Percentiles rank a stretch among this genome's conserved stretches.
Conservation (phyloP, 2,888 invertebrate genomes). For the Oxystoma pomonae region DNA sequence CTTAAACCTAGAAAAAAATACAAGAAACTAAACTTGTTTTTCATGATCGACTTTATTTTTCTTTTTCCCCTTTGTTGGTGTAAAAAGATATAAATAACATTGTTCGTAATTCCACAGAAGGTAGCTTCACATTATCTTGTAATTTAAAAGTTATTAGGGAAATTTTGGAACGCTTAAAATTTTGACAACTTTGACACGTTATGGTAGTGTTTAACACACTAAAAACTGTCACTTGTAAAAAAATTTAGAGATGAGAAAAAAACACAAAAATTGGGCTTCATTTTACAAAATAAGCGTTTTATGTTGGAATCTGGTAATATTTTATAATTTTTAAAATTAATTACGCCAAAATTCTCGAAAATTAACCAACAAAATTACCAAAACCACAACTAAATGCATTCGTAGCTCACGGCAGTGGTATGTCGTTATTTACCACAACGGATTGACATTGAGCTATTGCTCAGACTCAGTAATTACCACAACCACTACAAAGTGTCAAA, state of each 20-base stretch:
- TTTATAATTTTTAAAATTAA: neutral
- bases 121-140: no score
- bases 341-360: no score
- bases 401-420: neutral
- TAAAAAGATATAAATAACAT: no score
- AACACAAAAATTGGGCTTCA: neutral
- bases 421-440: neutral
- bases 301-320: neutral
- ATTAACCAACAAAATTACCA: neutral
- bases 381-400: neutral
- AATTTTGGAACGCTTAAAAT: neutral
- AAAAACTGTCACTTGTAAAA: no score
- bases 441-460: neutral
- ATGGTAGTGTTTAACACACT: neutral
- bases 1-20: no score
- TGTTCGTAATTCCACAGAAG: no score
- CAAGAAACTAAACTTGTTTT: no score
- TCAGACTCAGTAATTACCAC: neutral
- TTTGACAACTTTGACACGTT: neutral
- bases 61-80: no score
- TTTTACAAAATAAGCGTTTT: neutral
- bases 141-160: neutral
- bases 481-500: neutral
- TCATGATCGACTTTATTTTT: no score
- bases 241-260: no score